Percentiles rank a stretch among this genome's conserved stretches.
Conservation (phyloP, 92 coral and sea anemone species). For the Porites lobata region DNA sequence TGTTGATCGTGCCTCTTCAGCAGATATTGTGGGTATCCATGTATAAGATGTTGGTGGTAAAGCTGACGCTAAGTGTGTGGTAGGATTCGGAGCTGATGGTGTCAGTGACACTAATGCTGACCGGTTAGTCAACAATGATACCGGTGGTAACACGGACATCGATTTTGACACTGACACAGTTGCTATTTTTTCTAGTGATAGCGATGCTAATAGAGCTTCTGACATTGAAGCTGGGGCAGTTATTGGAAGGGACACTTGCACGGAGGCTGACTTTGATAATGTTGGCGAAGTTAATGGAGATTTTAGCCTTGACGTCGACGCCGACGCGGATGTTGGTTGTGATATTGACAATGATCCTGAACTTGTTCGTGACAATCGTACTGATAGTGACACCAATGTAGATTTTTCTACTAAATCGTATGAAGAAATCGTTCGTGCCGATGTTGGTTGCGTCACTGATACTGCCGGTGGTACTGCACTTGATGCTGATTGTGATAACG, state of each 20-base stretch:
- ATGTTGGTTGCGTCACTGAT: neutral
- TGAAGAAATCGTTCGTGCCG: neutral
- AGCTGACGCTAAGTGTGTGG: neutral
- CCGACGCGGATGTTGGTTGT: neutral
- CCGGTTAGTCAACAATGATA: neutral
- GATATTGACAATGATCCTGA: neutral
- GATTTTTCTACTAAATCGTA: neutral
- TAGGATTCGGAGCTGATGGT: neutral
- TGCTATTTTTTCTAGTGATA: neutral
- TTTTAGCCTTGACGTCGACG: neutral
- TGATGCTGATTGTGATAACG: neutral
- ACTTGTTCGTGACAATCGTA: neutral
- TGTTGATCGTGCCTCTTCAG: too few relatives aligned
- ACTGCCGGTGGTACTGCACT: neutral
- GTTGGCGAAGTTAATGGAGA: neutral
- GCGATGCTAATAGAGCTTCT: neutral
- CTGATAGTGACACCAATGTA: neutral
- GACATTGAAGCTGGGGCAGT: conserved; percentile 1
- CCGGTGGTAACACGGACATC: neutral
- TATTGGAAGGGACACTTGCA: neutral
- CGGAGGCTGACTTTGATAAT: neutral
- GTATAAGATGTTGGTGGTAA: neutral
- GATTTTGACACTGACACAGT: neutral
- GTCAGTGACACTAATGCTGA: neutral
- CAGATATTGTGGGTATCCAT: neutral